phyloP scores from a whole-genome alignment of 2,797 vertebrate genomes.

The Myiothlypis coronata region DNA sequence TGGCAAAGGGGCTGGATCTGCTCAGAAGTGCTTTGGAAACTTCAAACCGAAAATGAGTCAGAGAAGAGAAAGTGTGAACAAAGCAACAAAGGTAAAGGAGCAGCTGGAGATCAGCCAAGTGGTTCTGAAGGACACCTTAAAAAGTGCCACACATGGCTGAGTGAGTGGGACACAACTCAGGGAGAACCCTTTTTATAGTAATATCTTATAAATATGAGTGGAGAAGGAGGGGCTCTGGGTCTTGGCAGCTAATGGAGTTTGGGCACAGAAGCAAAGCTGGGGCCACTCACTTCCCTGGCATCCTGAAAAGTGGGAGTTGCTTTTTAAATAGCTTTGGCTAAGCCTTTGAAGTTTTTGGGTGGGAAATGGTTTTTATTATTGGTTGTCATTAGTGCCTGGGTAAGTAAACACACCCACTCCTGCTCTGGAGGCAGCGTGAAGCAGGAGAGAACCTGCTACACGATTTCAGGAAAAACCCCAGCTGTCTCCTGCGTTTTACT shows the following conservation, averaged over 20 bases:
- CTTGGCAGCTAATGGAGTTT: neutral
- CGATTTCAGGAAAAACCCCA: neutral
- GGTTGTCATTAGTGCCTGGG: neutral
- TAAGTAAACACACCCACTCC: slow-evolving; percentile 37
- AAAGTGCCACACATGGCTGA: neutral
- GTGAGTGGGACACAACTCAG: neutral
- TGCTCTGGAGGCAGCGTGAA: neutral
- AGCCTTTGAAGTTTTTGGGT: neutral
- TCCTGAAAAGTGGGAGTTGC: neutral
- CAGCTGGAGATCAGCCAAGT: slow-evolving; percentile 15
- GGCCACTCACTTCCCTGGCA: neutral
- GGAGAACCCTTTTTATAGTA: neutral
- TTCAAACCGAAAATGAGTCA: neutral
- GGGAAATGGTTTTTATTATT: slow-evolving; percentile 8
- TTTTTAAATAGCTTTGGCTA: neutral
- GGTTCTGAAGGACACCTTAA: neutral
- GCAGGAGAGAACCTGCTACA: neutral
- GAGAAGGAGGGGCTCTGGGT: neutral
- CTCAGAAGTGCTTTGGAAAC: neutral
- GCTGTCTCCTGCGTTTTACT: neutral
- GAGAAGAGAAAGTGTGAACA: neutral
- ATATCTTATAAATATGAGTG: neutral
- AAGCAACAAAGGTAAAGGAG: neutral
- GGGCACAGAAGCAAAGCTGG: neutral
- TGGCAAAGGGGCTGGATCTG: neutral